phyloP scores from a whole-genome alignment of 2,113 vertebrate genomes.

The Cygnus buccinator region DNA sequence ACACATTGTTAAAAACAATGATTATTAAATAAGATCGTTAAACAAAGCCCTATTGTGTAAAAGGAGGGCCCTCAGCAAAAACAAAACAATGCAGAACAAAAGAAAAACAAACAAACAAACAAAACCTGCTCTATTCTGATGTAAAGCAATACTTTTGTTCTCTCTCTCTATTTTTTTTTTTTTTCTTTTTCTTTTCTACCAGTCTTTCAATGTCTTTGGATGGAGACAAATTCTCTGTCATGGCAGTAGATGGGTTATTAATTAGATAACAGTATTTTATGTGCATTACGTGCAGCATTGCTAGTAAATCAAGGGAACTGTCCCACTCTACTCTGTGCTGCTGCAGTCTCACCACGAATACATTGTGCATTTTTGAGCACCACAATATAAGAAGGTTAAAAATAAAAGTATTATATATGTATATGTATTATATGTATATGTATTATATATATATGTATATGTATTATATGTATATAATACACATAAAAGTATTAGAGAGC shows the following conservation, averaged over 20 bases:
- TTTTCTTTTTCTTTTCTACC: background rate
- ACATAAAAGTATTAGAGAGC: background rate
- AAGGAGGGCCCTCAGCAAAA: background rate
- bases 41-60: background rate
- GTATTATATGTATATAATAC: too few species aligned
- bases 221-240: background rate
- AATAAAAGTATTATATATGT: too few species aligned
- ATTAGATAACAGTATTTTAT: background rate
- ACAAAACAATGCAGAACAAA: too few species aligned
- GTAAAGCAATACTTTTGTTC: background rate
- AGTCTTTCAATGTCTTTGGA: background rate
- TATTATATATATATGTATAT: too few species aligned
- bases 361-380: background rate
- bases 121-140: background rate
- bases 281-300: background rate
- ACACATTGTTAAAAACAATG: background rate
- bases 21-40: background rate
- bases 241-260: background rate
- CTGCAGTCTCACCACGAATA: background rate
- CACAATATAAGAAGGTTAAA: background rate
- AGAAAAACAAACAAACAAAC: too few species aligned
- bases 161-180: background rate
- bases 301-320: background rate
- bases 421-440: too few species aligned
- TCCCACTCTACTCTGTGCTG: background rate